phyloP scores from a whole-genome alignment of 2,797 vertebrate genomes.

The Sebastes paucispinis region DNA sequence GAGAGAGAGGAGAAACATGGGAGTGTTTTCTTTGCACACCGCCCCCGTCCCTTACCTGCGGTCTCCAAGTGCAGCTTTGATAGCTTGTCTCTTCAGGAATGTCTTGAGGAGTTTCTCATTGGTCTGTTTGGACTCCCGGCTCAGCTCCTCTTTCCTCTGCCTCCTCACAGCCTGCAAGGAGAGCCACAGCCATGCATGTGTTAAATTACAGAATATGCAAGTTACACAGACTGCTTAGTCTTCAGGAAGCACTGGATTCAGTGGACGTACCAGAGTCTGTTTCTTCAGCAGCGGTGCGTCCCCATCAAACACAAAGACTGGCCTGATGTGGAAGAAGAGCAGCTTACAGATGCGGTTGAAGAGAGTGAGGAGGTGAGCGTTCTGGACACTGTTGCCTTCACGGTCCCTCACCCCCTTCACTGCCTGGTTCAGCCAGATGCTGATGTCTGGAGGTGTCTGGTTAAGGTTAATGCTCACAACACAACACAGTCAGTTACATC shows the following conservation, averaged over 20 bases:
- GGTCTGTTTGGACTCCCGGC: conserved; percentile 88
- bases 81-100: conserved; percentile 92
- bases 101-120: conserved; percentile 93
- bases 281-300: conserved; percentile 94
- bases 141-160: conserved; percentile 89
- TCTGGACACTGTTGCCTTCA: conserved; percentile 87
- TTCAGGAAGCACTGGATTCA: conserved; percentile 13
- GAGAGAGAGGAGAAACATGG: neutral
- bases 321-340: conserved; percentile 94
- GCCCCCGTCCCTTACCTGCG: conserved; percentile 63
- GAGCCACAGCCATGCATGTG: neutral
- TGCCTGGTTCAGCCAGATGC: conserved; percentile 98
- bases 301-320: conserved; percentile 96
- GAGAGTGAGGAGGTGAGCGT: conserved; percentile 95
- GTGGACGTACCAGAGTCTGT: conserved; percentile 88
- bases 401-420: conserved; percentile 93
- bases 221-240: neutral
- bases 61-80: conserved; percentile 89
- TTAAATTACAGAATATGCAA: neutral
- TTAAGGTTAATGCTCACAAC: conserved; percentile 75
- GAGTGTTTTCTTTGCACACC: neutral
- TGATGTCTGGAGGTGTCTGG: conserved; percentile 86
- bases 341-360: conserved; percentile 96
- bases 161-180: conserved; percentile 86
- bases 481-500: neutral